phyloP scores from a whole-genome alignment of 1,140 invertebrate genomes.

The Aphis craccivora region DNA sequence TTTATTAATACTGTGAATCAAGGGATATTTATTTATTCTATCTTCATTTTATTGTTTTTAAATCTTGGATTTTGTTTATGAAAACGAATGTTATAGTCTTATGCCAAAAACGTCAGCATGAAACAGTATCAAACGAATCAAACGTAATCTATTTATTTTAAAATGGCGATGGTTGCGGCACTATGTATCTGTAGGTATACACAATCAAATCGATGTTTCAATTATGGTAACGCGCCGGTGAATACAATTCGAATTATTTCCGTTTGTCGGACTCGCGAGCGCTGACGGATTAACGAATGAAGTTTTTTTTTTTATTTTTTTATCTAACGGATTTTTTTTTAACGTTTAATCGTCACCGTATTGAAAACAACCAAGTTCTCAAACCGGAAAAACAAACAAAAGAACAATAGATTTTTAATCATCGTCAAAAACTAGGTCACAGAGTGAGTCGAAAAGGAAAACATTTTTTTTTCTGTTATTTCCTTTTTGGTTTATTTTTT shows the following conservation, averaged over 20 bases:
- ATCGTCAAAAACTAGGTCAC: slow-evolving; percentile 38
- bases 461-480: background rate
- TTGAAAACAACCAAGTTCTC: slow-evolving; percentile 19
- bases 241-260: slow-evolving; percentile 33
- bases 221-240: background rate
- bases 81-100: background rate
- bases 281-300: background rate
- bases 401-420: slow-evolving; percentile 56
- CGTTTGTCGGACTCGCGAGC: background rate
- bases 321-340: slow-evolving; percentile 6
- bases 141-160: background rate
- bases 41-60: background rate
- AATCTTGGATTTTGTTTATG: background rate
- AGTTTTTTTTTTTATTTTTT: slow-evolving; percentile 5
- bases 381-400: slow-evolving; percentile 46
- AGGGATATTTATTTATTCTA: background rate
- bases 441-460: background rate
- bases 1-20: background rate
- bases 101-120: background rate
- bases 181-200: background rate
- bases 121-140: background rate
- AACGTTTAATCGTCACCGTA: slow-evolving; percentile 31
- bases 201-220: slow-evolving; percentile 30
- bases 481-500: background rate
- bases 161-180: background rate